Percentiles rank a stretch among this genome's conserved stretches.
Conservation (phyloP, 2,113 vertebrate species). For the Setophaga kirtlandii region DNA sequence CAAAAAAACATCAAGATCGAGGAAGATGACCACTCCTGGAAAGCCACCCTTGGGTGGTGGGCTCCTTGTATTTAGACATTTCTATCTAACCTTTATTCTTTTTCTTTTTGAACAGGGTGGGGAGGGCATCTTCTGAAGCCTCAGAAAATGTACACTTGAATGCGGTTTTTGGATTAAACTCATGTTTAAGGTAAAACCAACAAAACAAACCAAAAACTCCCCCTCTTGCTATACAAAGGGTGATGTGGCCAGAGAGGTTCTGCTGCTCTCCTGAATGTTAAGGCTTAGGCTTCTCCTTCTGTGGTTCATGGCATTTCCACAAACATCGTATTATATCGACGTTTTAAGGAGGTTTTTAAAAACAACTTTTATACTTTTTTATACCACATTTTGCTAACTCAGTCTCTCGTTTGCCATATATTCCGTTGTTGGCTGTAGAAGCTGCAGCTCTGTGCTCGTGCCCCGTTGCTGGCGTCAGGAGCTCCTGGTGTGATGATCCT, state of each 20-base stretch:
- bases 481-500: not conserved
- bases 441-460: not conserved
- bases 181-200: not conserved
- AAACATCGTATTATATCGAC: not conserved
- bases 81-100: slow-evolving; percentile 14
- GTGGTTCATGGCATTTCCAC: slow-evolving; percentile 16
- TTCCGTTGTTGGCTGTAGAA: not conserved
- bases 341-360: slow-evolving; percentile 39
- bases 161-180: not conserved
- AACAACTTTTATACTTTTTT: slow-evolving; percentile 72
- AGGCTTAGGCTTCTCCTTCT: not conserved
- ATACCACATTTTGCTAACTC: slow-evolving; percentile 70
- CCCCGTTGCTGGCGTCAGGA: not conserved
- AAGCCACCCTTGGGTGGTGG: not conserved
- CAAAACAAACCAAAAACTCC: not conserved
- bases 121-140: not conserved
- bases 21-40: slow-evolving; percentile 53
- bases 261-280: not conserved
- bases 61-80: slow-evolving; percentile 1
- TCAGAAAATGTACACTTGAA: not conserved
- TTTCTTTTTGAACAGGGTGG: not conserved
- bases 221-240: not conserved
- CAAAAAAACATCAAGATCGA: slow-evolving; percentile 64
- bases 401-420: slow-evolving; percentile 29
- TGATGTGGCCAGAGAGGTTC: not conserved